phyloP scores from a whole-genome alignment of 2,797 vertebrate species.

The Phrynocephalus vlangalii region DNA sequence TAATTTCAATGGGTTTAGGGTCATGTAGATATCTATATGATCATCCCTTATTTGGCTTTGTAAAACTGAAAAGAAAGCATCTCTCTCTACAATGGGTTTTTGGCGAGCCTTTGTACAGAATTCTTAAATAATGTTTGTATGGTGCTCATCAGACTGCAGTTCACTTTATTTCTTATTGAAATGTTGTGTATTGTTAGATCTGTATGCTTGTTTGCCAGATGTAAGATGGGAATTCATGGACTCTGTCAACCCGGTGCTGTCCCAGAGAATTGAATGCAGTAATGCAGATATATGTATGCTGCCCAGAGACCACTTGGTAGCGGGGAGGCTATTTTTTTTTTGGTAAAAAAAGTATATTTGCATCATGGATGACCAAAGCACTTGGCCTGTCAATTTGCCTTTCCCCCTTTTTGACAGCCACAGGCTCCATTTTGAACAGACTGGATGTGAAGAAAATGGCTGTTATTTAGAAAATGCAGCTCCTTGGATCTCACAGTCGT shows the following conservation, averaged over 20 bases:
- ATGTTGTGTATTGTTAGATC: neutral
- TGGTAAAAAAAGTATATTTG: too few relatives aligned
- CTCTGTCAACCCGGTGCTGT: neutral
- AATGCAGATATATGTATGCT: neutral
- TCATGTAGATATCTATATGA: neutral
- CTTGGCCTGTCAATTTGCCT: neutral
- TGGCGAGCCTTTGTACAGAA: neutral
- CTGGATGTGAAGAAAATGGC: constrained; percentile 19
- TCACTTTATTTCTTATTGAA: neutral
- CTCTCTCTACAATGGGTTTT: neutral
- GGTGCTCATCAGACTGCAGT: neutral
- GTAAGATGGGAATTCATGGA: neutral
- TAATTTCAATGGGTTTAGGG: neutral
- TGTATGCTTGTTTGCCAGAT: neutral
- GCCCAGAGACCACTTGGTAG: too few relatives aligned
- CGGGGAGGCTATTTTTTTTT: too few relatives aligned
- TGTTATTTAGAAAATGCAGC: constrained; percentile 46
- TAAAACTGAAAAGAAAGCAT: constrained; percentile 13
- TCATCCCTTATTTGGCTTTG: neutral
- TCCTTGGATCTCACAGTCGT: neutral
- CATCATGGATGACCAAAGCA: too few relatives aligned
- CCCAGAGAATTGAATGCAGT: neutral
- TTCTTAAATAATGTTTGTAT: neutral
- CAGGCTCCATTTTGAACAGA: constrained; percentile 37
- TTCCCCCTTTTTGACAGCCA: neutral